These are phyloP conservation scores for Zygaena filipendulae DNA, from an alignment of 2,888 invertebrate genomes.

Conservation along the genomic window DNA sequence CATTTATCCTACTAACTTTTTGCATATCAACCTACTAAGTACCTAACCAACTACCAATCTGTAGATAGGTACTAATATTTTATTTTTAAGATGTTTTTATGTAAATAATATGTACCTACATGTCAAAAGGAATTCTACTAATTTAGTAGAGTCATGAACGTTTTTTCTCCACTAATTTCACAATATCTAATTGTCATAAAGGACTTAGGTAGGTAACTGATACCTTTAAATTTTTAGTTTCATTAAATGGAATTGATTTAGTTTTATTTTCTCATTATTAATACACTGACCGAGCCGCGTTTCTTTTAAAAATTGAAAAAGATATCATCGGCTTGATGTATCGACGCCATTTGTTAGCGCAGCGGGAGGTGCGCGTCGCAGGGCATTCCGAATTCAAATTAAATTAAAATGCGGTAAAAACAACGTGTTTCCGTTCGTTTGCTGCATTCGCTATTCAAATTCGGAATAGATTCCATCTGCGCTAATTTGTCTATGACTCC, in stretches of 20 bases:
- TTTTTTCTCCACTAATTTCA: too few species aligned
- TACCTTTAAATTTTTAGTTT: too few species aligned
- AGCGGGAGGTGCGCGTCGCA: conserved; percentile 44
- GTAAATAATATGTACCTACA: too few species aligned
- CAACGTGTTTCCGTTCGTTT: conserved; percentile 52
- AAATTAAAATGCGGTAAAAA: conserved; percentile 65
- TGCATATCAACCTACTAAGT: too few species aligned
- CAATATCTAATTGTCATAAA: too few species aligned
- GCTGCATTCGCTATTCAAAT: conserved; percentile 44
- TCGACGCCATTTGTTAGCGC: conserved; percentile 60
- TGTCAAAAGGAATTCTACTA: too few species aligned
- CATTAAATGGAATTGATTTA: conserved; percentile 11
- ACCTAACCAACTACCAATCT: too few species aligned
- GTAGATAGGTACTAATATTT: too few species aligned
- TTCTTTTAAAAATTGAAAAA: conserved; percentile 61
- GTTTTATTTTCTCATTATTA: conserved; percentile 41
- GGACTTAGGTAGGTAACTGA: too few species aligned
- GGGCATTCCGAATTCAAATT: conserved; percentile 60
- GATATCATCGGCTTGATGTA: conserved; percentile 66
- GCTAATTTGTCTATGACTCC: conserved; percentile 63
- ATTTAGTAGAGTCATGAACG: too few species aligned
- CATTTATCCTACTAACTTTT: too few species aligned
- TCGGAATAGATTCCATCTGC: conserved; percentile 53
- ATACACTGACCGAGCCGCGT: conserved; percentile 44
- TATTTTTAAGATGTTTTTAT: too few species aligned